Base-by-base conservation (phyloP, 2,888 invertebrate species). In the Acanthosoma haemorrhoidale region DNA sequence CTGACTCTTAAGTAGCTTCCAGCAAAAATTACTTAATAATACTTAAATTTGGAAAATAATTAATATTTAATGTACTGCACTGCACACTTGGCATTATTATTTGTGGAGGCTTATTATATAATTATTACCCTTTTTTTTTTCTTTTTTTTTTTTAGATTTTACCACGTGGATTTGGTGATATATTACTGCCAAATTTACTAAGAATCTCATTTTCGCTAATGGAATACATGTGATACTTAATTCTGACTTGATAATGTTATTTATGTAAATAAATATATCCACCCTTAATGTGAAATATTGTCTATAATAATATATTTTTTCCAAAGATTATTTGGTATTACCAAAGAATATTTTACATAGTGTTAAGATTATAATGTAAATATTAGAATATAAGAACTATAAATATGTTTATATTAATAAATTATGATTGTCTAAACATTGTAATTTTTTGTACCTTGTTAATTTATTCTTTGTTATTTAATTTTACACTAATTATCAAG, bases 261-360 rank as follows among this genome's bases (percentile, higher is more conserved):
- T n/a, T n/a, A 38, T 63, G 63, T 63, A 63, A 36, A 63, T 63
- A 51, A 25, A 63, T 16, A 18, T 61, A 38, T 25, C 11, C 39
- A 38, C 15, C 25, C 25, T 63, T 21, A 39, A 21, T 63, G 63
- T 63, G 41, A 41, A 25, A 63, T 63, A 63, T 21, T 63, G 63
- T 63, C 63, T 29, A 63, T 63, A 51, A 51, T 51, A 51, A 25
- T 63, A 63, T 63, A 63, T 41, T 63, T 63, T 63, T 63, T 63
- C 63, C 63, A 63, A 63, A 63, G 63, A 63, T 63, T 63, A 36
- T 63, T 38, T 63, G 63, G 63, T 63, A 63, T 38, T 32, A 63
- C 36, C 63, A 38, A 63, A 63, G 38, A 39, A 63, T 63, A 63
- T 63, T 63, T 63, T 63, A 13, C 29, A 16, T 63, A 63, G 63